phyloP scores from a whole-genome alignment of 2,113 vertebrate species.

The Grus americana region DNA sequence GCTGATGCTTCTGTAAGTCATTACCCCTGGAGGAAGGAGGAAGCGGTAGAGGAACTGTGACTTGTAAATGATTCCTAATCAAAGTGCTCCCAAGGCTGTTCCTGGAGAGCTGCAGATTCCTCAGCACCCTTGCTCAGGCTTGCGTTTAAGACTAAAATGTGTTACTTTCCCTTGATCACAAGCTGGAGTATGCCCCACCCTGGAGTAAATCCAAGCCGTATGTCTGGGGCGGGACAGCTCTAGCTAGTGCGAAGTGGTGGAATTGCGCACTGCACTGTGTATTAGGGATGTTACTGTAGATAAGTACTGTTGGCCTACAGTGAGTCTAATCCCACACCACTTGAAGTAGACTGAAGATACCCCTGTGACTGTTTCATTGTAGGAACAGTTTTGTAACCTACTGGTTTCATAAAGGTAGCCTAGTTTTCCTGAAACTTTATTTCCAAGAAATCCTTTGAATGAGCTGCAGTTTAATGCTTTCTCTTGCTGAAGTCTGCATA shows the following conservation, averaged over 20 bases:
- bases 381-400: background rate
- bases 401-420: background rate
- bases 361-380: background rate
- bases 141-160: background rate
- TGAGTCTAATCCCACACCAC: background rate
- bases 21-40: background rate
- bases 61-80: background rate
- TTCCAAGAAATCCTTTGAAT: background rate
- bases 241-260: background rate
- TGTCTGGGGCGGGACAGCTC: background rate
- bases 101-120: background rate
- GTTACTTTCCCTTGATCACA: background rate
- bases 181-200: background rate
- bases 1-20: conserved; percentile 1
- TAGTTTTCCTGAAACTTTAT: conserved; percentile 17
- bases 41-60: background rate
- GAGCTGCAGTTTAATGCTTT: background rate
- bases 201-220: background rate
- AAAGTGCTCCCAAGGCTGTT: conserved; percentile 24
- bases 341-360: background rate
- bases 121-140: background rate
- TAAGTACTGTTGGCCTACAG: background rate
- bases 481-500: background rate
- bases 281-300: background rate
- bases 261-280: background rate